phyloP scores from a whole-genome alignment of 2,888 invertebrate species.

The Cerceris ruficornis region DNA sequence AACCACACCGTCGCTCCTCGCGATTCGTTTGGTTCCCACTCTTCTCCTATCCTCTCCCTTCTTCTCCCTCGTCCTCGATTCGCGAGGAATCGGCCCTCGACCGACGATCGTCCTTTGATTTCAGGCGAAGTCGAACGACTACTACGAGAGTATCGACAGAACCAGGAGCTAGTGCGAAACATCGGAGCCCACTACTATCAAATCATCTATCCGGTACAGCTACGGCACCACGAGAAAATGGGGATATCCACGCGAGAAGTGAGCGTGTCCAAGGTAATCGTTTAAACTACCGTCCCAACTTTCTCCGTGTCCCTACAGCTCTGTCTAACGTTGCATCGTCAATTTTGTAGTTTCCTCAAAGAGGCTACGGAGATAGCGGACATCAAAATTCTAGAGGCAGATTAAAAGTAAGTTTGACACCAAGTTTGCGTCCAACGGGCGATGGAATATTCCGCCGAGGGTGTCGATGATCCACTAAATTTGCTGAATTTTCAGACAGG shows the following conservation, averaged over 20 bases:
- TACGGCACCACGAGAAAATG: constrained; percentile 97
- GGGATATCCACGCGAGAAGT: constrained; percentile 96
- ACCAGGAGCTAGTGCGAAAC: constrained; percentile 95
- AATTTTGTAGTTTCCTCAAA: constrained; percentile 75
- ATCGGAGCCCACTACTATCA: constrained; percentile 96
- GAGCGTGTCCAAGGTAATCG: constrained; percentile 93
- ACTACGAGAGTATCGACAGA: constrained; percentile 94
- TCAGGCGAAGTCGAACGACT: constrained; percentile 95
- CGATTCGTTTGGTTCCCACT: too few species aligned
- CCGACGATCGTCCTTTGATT: constrained; percentile 61
- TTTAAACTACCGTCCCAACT: too few species aligned
- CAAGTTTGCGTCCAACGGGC: too few species aligned
- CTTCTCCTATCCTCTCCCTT: too few species aligned
- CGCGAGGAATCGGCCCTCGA: too few species aligned
- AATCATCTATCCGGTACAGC: constrained; percentile 96
- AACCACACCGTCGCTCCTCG: too few species aligned
- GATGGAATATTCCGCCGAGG: too few species aligned
- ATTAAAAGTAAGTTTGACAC: constrained; percentile 83
- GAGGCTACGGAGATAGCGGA: constrained; percentile 82
- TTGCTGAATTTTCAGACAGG: constrained; percentile 87
- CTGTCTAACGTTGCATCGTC: too few species aligned
- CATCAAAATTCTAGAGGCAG: constrained; percentile 82
- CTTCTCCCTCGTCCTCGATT: too few species aligned
- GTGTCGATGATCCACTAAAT: too few species aligned
- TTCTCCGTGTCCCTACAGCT: too few species aligned